Percentiles rank a stretch among this genome's conserved stretches.
Evolutionary conservation across 2,888 invertebrate species (phyloP).

Genomic region (Labia minor): DNA sequence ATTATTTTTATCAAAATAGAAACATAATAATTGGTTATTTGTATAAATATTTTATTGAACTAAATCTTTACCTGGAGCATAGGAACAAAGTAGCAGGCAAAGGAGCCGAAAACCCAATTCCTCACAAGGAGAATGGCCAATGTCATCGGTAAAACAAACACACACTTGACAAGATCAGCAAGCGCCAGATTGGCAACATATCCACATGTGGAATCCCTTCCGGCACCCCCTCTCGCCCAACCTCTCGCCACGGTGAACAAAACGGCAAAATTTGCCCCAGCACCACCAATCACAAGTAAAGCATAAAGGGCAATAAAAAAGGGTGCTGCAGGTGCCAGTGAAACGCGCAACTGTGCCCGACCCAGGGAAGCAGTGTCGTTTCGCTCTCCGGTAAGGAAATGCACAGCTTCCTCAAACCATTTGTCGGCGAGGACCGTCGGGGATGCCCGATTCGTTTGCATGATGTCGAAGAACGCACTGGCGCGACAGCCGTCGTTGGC

Average conservation of each 20-base stretch:
- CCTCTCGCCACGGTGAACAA: constrained; percentile 39
- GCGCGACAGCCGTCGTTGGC: no score
- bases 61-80: constrained; percentile 64
- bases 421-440: neutral
- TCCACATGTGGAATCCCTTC: constrained; percentile 51
- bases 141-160: constrained; percentile 55
- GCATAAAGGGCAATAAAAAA: constrained; percentile 53
- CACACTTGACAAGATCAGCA: constrained; percentile 54
- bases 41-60: no score
- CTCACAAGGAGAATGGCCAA: constrained; percentile 55
- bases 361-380: constrained; percentile 43
- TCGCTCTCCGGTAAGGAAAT: constrained; percentile 33
- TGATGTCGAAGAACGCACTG: neutral
- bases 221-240: constrained; percentile 42
- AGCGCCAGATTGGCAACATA: constrained; percentile 56
- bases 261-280: constrained; percentile 47
- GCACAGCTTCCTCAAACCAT: constrained; percentile 33
- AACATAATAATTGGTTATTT: no score
- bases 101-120: constrained; percentile 62
- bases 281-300: constrained; percentile 44
- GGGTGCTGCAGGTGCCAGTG: constrained; percentile 46
- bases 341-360: constrained; percentile 47
- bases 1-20: no score
- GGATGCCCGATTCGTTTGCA: neutral
- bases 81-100: constrained; percentile 59